Base-by-base conservation (phyloP, 2,888 invertebrate genomes). In the Chironomus riparius region DNA sequence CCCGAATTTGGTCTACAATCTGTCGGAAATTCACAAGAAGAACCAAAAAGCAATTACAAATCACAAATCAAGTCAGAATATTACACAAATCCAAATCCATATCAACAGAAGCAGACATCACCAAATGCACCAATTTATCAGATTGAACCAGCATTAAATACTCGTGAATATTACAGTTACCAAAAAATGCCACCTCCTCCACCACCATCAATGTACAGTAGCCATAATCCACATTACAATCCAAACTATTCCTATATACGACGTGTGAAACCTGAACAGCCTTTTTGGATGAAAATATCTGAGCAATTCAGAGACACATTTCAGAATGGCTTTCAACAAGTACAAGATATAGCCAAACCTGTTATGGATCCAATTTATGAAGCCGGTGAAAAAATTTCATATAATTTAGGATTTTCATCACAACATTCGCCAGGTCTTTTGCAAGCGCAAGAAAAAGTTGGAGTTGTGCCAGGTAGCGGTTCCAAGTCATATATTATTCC, bases 1-100 rank as follows among this genome's bases (percentile, higher is more conserved):
- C 92, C 92, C 0, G 92, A 92, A 79, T 83, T 92, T 4, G 92
- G 92, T 13, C 89, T 91, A 0, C 92, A 92, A 81, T 90, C 92
- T 0, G 80, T 83, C 15, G 81, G 81, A 28, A 84, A 85, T 12
- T 84, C 85, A 0, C 81, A 86, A 68, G 65, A 69, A 48, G 72
- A 73, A 77, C 62, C 80, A 18, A 80, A 80, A 48, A 38, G 38
- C 38, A 38, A 71, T 76, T 68, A 68, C 12, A 70, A 65, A 78
- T 38, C 79, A 79, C 68, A 80, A 2, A 38, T 38, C 1, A 38
- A 10, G 10, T 38, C 77, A 77, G 76, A 80, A 78, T 79, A 79
- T 77, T 78, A 79, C 75, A 48, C 79, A 62, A 79, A 79, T 75
- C 28, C 79, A 62, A 79, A 78, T 75, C 78, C 70, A 68, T 76